phyloP scores from a whole-genome alignment of 2,888 invertebrate species.

The Charanyca ferruginea region DNA sequence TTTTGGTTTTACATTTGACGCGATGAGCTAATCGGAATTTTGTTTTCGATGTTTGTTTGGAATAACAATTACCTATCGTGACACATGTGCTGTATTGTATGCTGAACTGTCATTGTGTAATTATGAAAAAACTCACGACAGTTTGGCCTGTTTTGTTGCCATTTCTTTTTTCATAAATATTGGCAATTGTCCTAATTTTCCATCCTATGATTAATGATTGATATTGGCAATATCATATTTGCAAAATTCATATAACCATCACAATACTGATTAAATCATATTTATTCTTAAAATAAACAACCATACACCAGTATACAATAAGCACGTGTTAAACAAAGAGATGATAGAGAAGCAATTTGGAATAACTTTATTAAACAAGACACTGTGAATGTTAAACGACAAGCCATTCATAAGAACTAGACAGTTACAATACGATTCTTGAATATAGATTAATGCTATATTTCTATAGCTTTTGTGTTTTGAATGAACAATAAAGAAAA shows the following conservation, averaged over 20 bases:
- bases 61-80: slow-evolving; percentile 18
- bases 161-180: not conserved
- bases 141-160: not conserved
- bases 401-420: slow-evolving; percentile 69
- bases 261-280: not conserved
- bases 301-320: slow-evolving; percentile 20
- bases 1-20: slow-evolving; percentile 54
- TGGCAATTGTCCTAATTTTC: not conserved
- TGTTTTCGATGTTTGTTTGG: slow-evolving; percentile 3
- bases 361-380: slow-evolving; percentile 43
- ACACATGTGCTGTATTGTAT: slow-evolving; percentile 1
- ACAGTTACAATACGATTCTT: slow-evolving; percentile 67
- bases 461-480: slow-evolving; percentile 40
- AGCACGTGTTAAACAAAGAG: slow-evolving; percentile 40
- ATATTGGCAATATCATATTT: too few relatives aligned
- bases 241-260: not conserved
- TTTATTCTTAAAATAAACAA: slow-evolving; percentile 21
- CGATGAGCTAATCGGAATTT: slow-evolving; percentile 46
- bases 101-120: not conserved
- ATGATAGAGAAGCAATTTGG: slow-evolving; percentile 36
- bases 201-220: too few relatives aligned
- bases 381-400: slow-evolving; percentile 53
- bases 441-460: slow-evolving; percentile 66
- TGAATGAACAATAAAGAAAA: slow-evolving; percentile 46
- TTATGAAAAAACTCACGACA: too few relatives aligned